These are phyloP conservation scores for Plagodis pulveraria DNA, from an alignment of 2,888 invertebrate species.

Conservation along the genomic window DNA sequence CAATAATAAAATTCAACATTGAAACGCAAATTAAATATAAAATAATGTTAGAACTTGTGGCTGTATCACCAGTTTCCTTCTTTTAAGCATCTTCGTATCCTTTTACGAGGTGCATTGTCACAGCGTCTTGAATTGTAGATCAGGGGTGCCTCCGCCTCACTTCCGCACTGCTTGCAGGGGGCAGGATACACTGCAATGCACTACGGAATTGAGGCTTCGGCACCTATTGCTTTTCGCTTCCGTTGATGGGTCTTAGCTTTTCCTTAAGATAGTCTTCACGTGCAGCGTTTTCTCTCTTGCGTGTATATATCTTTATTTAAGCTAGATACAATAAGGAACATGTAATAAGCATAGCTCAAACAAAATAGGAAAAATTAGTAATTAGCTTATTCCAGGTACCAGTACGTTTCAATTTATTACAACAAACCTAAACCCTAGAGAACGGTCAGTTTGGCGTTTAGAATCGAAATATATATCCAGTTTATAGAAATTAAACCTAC, in stretches of 20 bases:
- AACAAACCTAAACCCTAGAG: too few species aligned
- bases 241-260: conserved; percentile 19
- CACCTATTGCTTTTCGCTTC: conserved; percentile 65
- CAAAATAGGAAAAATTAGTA: too few species aligned
- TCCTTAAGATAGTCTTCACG: not conserved
- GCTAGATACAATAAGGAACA: not conserved
- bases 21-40: too few species aligned
- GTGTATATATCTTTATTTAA: not conserved
- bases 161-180: conserved; percentile 97
- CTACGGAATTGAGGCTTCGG: conserved; percentile 96
- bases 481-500: too few species aligned
- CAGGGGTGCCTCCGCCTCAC: conserved; percentile 88
- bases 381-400: too few species aligned
- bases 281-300: conserved; percentile 1
- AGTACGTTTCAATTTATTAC: too few species aligned
- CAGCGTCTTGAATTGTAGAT: conserved; percentile 53
- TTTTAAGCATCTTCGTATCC: conserved; percentile 13
- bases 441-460: too few species aligned
- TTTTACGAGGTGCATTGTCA: conserved; percentile 29
- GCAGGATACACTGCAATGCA: conserved; percentile 96
- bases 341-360: not conserved
- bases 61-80: conserved; percentile 1
- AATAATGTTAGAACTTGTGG: too few species aligned
- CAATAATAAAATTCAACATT: too few species aligned
- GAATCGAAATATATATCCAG: too few species aligned